phyloP scores from a whole-genome alignment of 2,113 vertebrate genomes.

The Candoia aspera region DNA sequence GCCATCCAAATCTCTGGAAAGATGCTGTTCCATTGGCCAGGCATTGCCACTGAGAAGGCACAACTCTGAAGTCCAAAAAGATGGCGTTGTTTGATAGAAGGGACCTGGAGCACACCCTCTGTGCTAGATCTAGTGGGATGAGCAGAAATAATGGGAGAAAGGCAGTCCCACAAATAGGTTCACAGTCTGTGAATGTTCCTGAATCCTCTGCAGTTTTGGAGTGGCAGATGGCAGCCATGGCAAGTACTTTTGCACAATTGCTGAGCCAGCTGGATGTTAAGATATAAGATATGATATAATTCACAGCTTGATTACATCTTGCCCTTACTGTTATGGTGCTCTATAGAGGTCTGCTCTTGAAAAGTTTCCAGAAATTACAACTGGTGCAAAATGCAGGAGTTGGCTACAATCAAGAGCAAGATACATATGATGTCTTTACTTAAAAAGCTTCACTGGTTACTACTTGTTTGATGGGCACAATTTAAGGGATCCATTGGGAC shows the following conservation, averaged over 20 bases:
- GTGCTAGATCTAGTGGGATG: background rate
- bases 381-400: background rate
- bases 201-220: background rate
- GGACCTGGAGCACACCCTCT: background rate
- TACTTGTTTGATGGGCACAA: background rate
- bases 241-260: background rate
- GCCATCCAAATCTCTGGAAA: background rate
- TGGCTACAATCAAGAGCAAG: background rate
- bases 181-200: background rate
- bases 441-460: background rate
- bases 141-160: background rate
- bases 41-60: background rate
- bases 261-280: background rate
- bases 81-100: background rate
- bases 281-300: background rate
- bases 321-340: background rate
- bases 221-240: background rate
- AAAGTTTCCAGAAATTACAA: background rate
- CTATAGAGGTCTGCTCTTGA: background rate
- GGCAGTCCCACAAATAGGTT: background rate
- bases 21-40: background rate
- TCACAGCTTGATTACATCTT: background rate
- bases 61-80: background rate
- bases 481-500: background rate
- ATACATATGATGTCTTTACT: background rate